phyloP scores from a whole-genome alignment of 2,113 vertebrate genomes.

The Spea bombifrons region DNA sequence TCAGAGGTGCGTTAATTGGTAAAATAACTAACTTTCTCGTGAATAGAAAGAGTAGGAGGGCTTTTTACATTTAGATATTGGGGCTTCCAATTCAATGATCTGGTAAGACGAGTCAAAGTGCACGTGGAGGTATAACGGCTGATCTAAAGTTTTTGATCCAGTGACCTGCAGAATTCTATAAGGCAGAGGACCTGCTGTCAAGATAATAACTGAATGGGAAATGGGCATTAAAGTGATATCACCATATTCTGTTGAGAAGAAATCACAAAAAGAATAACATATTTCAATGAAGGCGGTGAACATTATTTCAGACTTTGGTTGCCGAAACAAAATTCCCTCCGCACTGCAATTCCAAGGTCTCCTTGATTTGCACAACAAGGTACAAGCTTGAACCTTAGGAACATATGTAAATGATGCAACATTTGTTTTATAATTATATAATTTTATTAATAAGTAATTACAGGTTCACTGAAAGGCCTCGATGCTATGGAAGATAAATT shows the following conservation, averaged over 20 bases:
- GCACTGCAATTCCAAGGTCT: background rate
- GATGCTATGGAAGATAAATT: conserved; percentile 19
- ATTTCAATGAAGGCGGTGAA: conserved; percentile 61
- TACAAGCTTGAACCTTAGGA: background rate
- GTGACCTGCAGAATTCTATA: conserved; percentile 44
- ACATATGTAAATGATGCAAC: conserved; percentile 34
- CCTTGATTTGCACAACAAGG: background rate
- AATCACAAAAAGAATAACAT: conserved; percentile 31
- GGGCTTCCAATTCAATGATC: no score
- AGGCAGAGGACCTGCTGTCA: background rate
- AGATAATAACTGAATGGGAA: background rate
- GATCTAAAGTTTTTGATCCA: conserved; percentile 38
- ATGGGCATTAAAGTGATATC: conserved; percentile 32
- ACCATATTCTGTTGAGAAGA: conserved; percentile 13
- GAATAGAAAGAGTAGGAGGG: no score
- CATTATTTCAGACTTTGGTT: conserved; percentile 54
- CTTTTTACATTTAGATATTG: no score
- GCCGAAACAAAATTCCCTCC: conserved; percentile 41
- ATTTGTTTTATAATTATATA: background rate
- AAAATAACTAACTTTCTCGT: no score
- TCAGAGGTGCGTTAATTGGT: no score
- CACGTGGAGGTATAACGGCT: background rate
- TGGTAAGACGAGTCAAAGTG: background rate
- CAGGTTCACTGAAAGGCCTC: background rate
- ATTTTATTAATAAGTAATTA: background rate